Base-by-base conservation (phyloP, 2,888 invertebrate genomes). In the Pheosia tremula region DNA sequence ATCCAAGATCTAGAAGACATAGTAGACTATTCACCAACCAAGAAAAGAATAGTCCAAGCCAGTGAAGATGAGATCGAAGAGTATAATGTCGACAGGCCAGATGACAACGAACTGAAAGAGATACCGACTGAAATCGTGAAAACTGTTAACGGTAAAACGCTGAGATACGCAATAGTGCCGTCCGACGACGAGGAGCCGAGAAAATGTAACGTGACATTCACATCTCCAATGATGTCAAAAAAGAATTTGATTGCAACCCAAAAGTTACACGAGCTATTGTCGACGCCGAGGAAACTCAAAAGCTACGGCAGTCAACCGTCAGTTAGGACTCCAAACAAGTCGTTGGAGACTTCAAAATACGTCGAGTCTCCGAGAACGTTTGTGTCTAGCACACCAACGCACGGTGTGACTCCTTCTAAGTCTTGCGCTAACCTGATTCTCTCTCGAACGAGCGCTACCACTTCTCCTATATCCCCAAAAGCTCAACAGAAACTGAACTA, bases 171-270 rank as follows among this genome's bases (percentile, higher is more conserved):
- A 0, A 94, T 95, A 56, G 94, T 95, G 5, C 94, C 95, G 0
- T 91, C 94, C 0, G 95, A 95, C 37, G 88, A 95, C 0, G 94
- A 95, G 9, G 93, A 93, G n/a, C 85, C 84, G 63, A 79, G 89
- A 80, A 80, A 88, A 86, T 55, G 87, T 71, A 81, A 86, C 5
- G 89, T 86, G 0, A 95, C 87, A 0, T 95, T 86, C 74, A 88
- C 87, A 55, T 90, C 81, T 0, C 89, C 89, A 0, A 85, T 86
- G 38, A 94, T 95, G 84, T 94, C 95, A 2, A 85, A 94, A 58
- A 95, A 95, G 75, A 96, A 96, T 82, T 87, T 96, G 0, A 94
- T 95, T 37, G 97, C 97, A 0, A 97, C 97, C 0, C 96, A 96
- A 77, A 97, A 96, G 76, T 86, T 97, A 0, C 97, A 97, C 82